Conservation (phyloP, 1,140 invertebrate genomes). For the Drosophila repleta region DNA sequence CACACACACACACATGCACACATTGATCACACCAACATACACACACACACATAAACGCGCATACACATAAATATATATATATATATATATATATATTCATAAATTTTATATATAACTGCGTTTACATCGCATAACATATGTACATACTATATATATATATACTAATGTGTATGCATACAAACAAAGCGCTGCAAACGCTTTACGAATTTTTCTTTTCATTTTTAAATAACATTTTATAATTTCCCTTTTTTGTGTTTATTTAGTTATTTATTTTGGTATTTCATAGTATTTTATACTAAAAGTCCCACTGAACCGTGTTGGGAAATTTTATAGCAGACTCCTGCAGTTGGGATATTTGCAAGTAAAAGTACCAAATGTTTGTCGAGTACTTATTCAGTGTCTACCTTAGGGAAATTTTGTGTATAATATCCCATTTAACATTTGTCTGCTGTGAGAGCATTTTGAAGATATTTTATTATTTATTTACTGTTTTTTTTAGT, state of each 20-base stretch:
- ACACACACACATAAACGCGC: slow-evolving; percentile 4
- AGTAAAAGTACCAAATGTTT: neutral
- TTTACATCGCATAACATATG: neutral
- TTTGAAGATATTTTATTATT: neutral
- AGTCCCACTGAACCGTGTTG: neutral
- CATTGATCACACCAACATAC: slow-evolving; percentile 2
- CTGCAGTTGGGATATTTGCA: too few relatives aligned
- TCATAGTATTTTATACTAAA: neutral
- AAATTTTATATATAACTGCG: neutral
- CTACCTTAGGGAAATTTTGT: too few relatives aligned
- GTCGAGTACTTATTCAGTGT: neutral
- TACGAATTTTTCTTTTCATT: neutral
- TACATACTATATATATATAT: neutral
- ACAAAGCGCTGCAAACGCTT: neutral
- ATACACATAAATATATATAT: slow-evolving; percentile 2
- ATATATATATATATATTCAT: slow-evolving; percentile 4
- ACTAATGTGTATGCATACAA: slow-evolving; percentile 1
- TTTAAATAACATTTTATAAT: neutral
- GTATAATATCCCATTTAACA: too few relatives aligned
- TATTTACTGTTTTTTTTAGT: neutral
- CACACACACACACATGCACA: neutral
- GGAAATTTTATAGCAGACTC: too few relatives aligned
- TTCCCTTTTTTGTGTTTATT: neutral
- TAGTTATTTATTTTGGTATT: neutral
- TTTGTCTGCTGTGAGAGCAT: too few relatives aligned